Percentiles rank a stretch among this genome's conserved stretches.
These are phyloP conservation scores for Patella pellucida DNA, from an alignment of 2,888 invertebrate genomes.

Conservation along the genomic window DNA sequence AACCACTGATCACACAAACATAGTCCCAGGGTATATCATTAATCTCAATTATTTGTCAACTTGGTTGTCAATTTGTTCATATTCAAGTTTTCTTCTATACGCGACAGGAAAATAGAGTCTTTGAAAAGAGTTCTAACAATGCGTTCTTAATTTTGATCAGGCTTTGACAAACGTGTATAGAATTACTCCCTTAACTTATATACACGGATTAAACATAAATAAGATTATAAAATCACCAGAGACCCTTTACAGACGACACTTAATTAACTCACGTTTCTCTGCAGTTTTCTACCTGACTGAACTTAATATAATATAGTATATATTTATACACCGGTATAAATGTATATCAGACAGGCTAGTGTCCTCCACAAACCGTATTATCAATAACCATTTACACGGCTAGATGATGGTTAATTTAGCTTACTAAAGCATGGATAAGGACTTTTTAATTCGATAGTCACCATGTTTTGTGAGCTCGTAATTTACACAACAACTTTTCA, in stretches of 20 bases:
- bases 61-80: conserved; percentile 39
- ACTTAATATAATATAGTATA: background rate
- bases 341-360: too few species aligned
- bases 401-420: too few species aligned
- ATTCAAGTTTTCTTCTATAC: conserved; percentile 1
- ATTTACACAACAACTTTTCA: too few species aligned
- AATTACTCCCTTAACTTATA: background rate
- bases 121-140: conserved; percentile 5
- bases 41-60: conserved; percentile 48
- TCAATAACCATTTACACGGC: too few species aligned
- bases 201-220: conserved; percentile 5
- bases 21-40: conserved; percentile 36
- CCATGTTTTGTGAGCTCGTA: too few species aligned
- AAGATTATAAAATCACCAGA: conserved; percentile 5
- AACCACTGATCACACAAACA: conserved; percentile 34
- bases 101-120: conserved; percentile 9
- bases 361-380: too few species aligned
- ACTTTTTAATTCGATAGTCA: too few species aligned
- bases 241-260: background rate
- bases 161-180: background rate
- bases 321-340: too few species aligned
- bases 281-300: conserved; percentile 3
- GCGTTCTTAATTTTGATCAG: background rate
- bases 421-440: too few species aligned
- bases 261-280: background rate